phyloP scores from a whole-genome alignment of 2,888 invertebrate species.

The Oscheius myriophilus region DNA sequence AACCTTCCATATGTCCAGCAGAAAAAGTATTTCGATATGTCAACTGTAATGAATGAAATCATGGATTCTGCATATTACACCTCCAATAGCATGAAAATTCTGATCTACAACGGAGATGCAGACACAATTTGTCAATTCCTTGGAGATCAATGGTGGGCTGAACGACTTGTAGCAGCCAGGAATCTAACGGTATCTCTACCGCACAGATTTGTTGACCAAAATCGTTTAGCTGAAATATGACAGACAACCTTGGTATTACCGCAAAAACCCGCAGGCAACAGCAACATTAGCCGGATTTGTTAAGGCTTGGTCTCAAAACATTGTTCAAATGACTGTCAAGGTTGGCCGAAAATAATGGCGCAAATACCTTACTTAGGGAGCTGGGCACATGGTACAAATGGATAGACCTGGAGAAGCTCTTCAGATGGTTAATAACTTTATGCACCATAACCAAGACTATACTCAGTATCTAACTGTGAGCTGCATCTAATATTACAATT shows the following conservation, averaged over 20 bases:
- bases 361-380: conserved; percentile 20
- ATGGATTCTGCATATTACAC: conserved; percentile 33
- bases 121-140: conserved; percentile 55
- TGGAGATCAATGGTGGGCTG: conserved; percentile 53
- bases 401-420: conserved; percentile 60
- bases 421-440: conserved; percentile 61
- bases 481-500: too few relatives aligned
- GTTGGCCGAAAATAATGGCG: too few relatives aligned
- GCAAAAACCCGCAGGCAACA: conserved; percentile 13
- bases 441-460: conserved; percentile 47
- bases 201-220: too few relatives aligned
- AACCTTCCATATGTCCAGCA: conserved; percentile 34
- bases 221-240: conserved; percentile 14
- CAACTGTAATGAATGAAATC: conserved; percentile 39
- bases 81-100: conserved; percentile 43
- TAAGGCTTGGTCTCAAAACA: conserved; percentile 42
- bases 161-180: conserved; percentile 34
- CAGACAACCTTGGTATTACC: conserved; percentile 44
- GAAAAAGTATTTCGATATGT: conserved; percentile 56
- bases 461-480: conserved; percentile 1
- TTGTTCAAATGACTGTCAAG: conserved; percentile 48
- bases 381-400: conserved; percentile 52
- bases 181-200: conserved; percentile 42
- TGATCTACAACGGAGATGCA: conserved; percentile 54
- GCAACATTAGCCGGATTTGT: conserved; percentile 43